Percentiles rank a stretch among this genome's conserved stretches.
Conservation (phyloP, 2,797 vertebrate species). For the Trachops cirrhosus region DNA sequence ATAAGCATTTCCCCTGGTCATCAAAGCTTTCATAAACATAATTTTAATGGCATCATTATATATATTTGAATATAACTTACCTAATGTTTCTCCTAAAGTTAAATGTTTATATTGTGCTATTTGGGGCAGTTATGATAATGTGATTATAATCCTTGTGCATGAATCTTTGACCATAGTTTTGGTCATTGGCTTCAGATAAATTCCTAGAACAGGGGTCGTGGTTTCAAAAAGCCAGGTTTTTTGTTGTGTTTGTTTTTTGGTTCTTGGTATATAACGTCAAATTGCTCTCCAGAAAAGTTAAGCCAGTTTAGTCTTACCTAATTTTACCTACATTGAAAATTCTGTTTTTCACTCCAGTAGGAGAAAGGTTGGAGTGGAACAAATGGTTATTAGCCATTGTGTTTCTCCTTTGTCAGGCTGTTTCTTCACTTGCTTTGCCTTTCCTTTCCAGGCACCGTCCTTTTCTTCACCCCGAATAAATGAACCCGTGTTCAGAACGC, state of each 20-base stretch:
- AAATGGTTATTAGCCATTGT: not conserved
- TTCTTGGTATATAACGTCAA: constrained; percentile 17
- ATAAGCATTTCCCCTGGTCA: not conserved
- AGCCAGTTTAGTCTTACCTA: not conserved
- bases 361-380: not conserved
- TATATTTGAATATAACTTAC: not conserved
- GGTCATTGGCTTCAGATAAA: constrained; percentile 28
- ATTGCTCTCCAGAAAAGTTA: not conserved
- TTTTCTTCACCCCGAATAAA: not conserved
- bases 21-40: not conserved
- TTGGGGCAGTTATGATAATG: not conserved
- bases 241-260: not conserved
- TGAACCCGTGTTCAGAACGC: not conserved
- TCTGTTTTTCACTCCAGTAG: not conserved
- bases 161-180: constrained; percentile 42
- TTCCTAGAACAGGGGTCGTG: not conserved
- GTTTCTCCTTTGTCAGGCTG: not conserved
- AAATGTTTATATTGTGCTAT: not conserved
- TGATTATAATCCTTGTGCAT: not conserved
- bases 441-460: not conserved
- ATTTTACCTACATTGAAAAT: not conserved
- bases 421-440: not conserved
- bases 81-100: constrained; percentile 36
- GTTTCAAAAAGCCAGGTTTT: not conserved
- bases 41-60: constrained; percentile 1